A percentile compares a stretch with the other conserved stretches of the same genome.
Conservation (phyloP, 1,140 invertebrate genomes). For the Zelostemma sp. region DNA sequence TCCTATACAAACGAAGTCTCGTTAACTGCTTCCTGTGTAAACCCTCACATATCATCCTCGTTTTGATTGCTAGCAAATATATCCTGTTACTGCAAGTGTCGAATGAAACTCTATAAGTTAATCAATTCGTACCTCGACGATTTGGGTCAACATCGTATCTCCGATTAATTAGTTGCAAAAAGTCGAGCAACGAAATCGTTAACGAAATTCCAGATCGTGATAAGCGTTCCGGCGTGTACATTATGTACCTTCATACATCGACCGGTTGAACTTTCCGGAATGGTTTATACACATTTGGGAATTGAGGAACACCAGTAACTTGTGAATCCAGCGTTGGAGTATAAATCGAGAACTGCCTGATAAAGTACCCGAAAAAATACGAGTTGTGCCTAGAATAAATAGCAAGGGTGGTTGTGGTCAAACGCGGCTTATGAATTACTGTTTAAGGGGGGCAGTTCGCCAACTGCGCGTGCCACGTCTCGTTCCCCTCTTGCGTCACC, state of each 20-base stretch:
- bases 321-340: background rate
- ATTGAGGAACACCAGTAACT: background rate
- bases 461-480: background rate
- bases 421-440: conserved; percentile 33
- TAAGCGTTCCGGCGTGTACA: too few species aligned
- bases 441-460: conserved; percentile 18
- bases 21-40: background rate
- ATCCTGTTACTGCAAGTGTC: too few species aligned
- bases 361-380: conserved; percentile 31
- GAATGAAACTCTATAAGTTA: conserved; percentile 6
- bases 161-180: too few species aligned
- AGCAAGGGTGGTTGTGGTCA: conserved; percentile 15
- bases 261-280: conserved; percentile 13
- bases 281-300: background rate
- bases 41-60: background rate
- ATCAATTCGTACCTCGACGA: background rate
- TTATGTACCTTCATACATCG: too few species aligned
- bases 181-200: too few species aligned
- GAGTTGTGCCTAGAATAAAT: conserved; percentile 25
- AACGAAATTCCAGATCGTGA: too few species aligned
- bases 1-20: conserved; percentile 9
- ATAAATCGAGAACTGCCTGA: conserved; percentile 30
- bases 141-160: conserved; percentile 11
- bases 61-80: conserved; percentile 15
- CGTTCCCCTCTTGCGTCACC: background rate